phyloP scores from a whole-genome alignment of 2,113 vertebrate genomes.

The Ceratotherium simum region DNA sequence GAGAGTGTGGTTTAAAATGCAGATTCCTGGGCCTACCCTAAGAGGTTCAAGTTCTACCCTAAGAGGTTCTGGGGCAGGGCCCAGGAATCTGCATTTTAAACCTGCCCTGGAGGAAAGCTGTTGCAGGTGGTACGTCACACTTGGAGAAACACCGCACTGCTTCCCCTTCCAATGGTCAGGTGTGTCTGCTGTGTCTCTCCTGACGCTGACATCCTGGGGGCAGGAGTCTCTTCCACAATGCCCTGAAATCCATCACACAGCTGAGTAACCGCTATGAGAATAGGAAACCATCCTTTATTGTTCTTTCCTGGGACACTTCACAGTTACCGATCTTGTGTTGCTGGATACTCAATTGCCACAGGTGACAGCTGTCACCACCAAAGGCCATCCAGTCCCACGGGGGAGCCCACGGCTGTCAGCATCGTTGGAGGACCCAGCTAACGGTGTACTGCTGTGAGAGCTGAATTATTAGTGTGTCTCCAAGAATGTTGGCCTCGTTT shows the following conservation, averaged over 20 bases:
- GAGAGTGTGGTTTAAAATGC: fast-evolving
- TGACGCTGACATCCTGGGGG: fast-evolving
- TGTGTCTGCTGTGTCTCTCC: fast-evolving
- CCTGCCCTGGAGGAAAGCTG: neutral
- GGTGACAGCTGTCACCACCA: neutral
- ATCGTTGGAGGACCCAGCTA: fast-evolving
- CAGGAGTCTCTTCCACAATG: neutral
- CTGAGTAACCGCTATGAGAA: fast-evolving
- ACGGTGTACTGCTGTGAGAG: fast-evolving
- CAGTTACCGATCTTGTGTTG: fast-evolving
- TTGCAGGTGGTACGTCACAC: neutral
- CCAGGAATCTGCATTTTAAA: neutral
- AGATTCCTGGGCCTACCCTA: neutral
- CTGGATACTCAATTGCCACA: fast-evolving
- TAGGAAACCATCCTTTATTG: fast-evolving
- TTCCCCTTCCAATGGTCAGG: fast-evolving
- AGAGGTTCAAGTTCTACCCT: fast-evolving
- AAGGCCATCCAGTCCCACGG: neutral
- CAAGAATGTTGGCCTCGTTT: fast-evolving
- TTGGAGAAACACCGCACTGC: fast-evolving
- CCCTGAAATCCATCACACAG: fast-evolving
- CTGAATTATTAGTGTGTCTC: neutral
- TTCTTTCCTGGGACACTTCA: neutral
- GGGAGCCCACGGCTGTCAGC: fast-evolving
- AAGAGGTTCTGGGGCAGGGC: too few species aligned